A percentile compares a stretch with the other conserved stretches of the same genome.
These are phyloP conservation scores for Melanotaenia pygmaea DNA, from an alignment of 2,797 vertebrate genomes.

Conservation along the genomic window DNA sequence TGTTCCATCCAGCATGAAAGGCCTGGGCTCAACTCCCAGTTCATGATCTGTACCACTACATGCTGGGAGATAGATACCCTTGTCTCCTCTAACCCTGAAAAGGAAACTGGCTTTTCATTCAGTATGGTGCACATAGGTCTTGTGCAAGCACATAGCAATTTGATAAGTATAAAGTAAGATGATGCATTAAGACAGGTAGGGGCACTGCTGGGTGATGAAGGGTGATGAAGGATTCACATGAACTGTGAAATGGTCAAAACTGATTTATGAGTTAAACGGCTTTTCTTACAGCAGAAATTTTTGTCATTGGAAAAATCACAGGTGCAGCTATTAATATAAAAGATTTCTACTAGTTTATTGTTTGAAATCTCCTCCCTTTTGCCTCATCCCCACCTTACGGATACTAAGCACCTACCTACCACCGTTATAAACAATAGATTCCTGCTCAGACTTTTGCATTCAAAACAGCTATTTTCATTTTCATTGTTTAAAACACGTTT, in stretches of 20 bases:
- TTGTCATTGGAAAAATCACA: constrained; percentile 14
- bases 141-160: no score
- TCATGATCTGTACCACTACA: no score
- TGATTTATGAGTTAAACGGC: constrained; percentile 29
- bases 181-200: background rate
- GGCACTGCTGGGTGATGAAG: constrained; percentile 35
- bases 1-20: no score
- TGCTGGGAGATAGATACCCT: no score
- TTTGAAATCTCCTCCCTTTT: background rate
- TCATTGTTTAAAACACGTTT: no score
- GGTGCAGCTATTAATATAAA: constrained; percentile 19
- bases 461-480: no score
- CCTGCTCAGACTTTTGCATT: background rate
- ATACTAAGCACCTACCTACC: background rate
- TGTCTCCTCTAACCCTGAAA: no score
- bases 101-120: no score
- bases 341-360: constrained; percentile 10
- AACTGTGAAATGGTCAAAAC: constrained; percentile 20
- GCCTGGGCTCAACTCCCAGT: no score
- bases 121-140: no score
- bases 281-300: constrained; percentile 17
- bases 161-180: no score
- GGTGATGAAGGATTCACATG: constrained; percentile 14
- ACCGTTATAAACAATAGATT: background rate
- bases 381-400: background rate